These are phyloP conservation scores for Drosophila bunnanda DNA, from an alignment of 2,888 invertebrate genomes.

Conservation along the genomic window DNA sequence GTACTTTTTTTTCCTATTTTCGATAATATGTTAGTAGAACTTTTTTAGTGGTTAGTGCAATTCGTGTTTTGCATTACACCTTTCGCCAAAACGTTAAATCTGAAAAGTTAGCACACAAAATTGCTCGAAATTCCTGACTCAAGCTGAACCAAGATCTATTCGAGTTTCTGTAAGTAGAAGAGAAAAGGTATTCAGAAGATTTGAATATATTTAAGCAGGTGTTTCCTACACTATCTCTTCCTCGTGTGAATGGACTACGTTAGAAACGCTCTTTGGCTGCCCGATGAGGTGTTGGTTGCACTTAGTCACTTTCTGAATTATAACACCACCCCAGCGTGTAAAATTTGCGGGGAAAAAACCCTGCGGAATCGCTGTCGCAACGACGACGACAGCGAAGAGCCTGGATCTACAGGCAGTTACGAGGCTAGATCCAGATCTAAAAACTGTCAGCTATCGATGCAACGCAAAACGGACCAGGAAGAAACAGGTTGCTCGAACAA, in stretches of 20 bases:
- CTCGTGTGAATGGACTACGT: not conserved
- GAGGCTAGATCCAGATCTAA: not conserved
- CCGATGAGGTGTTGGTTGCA: constrained; percentile 45
- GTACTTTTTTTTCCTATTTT: constrained; percentile 4
- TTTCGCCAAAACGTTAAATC: not conserved
- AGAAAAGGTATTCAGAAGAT: not conserved
- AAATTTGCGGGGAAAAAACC: not conserved
- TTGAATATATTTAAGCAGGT: not conserved
- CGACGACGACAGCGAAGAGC: not conserved
- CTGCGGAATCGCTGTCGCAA: not conserved
- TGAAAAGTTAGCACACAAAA: not conserved
- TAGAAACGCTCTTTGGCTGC: constrained; percentile 42
- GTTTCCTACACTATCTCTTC: not conserved
- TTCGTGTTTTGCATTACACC: constrained; percentile 26
- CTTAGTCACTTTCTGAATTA: constrained; percentile 36
- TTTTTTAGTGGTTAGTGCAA: constrained; percentile 32
- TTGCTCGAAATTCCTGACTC: not conserved
- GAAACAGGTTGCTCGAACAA: not conserved
- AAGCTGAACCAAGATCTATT: not conserved
- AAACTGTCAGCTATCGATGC: constrained; percentile 6
- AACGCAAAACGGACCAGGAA: not conserved
- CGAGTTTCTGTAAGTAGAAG: constrained; percentile 7
- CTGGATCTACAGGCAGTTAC: not conserved
- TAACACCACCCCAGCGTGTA: not conserved
- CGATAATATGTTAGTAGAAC: constrained; percentile 47